Evolutionary conservation across 1,140 invertebrate species (phyloP).

Genomic region (Tribolium castaneum): DNA sequence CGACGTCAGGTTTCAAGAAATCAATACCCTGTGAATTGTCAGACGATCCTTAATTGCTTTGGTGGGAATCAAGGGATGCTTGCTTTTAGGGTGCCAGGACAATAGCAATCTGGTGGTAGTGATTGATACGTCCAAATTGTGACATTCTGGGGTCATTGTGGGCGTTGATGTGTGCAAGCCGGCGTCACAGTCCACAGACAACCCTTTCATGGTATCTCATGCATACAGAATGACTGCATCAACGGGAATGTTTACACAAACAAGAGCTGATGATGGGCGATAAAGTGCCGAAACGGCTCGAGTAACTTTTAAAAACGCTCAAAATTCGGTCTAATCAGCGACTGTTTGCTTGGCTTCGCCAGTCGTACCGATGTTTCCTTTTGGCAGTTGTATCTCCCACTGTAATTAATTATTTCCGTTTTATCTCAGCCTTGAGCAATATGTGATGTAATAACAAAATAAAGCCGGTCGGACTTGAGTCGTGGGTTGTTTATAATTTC

Average conservation of each 20-base stretch:
- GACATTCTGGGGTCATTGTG: background rate
- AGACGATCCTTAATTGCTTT: background rate
- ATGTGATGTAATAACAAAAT: constrained; percentile 24
- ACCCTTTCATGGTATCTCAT: constrained; percentile 21
- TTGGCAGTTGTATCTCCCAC: constrained; percentile 7
- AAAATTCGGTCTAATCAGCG: background rate
- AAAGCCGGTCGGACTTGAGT: background rate
- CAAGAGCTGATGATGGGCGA: background rate
- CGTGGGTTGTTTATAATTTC: background rate
- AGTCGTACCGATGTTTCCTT: background rate
- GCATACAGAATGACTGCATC: constrained; percentile 35
- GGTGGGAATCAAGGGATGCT: background rate
- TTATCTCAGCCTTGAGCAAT: constrained; percentile 7
- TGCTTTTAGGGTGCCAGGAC: background rate
- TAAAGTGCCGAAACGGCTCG: background rate
- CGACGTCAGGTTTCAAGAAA: background rate
- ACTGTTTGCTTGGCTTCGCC: background rate
- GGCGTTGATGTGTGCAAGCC: constrained; percentile 29
- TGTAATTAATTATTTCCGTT: constrained; percentile 36
- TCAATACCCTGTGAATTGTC: background rate
- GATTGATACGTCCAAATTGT: background rate
- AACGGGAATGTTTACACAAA: constrained; percentile 3
- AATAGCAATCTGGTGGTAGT: background rate
- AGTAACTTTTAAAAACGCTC: background rate
- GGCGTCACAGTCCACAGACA: constrained; percentile 13